Conservation (phyloP, 2,797 vertebrate species). For the Pterois miles region DNA sequence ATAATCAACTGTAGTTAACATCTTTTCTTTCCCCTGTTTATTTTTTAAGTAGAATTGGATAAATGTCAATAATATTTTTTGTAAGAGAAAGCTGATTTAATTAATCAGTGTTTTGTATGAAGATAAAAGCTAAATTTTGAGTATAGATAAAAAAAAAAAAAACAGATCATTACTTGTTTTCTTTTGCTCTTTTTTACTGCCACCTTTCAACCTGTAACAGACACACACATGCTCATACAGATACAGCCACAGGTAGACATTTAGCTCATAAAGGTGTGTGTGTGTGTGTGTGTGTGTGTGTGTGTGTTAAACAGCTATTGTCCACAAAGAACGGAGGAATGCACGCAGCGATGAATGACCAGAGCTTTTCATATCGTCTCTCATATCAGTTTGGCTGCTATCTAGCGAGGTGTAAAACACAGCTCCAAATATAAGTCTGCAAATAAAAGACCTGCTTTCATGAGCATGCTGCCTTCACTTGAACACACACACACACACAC, state of each 20-base stretch:
- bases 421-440: not conserved
- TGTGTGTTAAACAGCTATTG: slow-evolving; percentile 25
- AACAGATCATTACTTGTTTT: not conserved
- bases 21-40: no score
- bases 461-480: not conserved
- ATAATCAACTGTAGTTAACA: not conserved
- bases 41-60: not conserved
- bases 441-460: not conserved
- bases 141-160: not conserved
- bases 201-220: not conserved
- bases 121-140: not conserved
- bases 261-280: slow-evolving; percentile 15
- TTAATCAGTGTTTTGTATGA: not conserved
- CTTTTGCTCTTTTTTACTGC: not conserved
- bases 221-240: not conserved
- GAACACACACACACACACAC: not conserved
- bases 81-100: not conserved
- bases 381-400: slow-evolving; percentile 32
- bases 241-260: not conserved
- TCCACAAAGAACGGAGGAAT: slow-evolving; percentile 13
- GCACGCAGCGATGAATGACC: slow-evolving; percentile 9
- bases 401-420: slow-evolving; percentile 8
- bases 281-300: no score
- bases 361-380: slow-evolving; percentile 20
- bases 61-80: not conserved